Evolutionary conservation across 2,888 invertebrate genomes (phyloP), one percentile per base, ranked within the genome.

Genomic region (Camptogramma bilineatum): DNA sequence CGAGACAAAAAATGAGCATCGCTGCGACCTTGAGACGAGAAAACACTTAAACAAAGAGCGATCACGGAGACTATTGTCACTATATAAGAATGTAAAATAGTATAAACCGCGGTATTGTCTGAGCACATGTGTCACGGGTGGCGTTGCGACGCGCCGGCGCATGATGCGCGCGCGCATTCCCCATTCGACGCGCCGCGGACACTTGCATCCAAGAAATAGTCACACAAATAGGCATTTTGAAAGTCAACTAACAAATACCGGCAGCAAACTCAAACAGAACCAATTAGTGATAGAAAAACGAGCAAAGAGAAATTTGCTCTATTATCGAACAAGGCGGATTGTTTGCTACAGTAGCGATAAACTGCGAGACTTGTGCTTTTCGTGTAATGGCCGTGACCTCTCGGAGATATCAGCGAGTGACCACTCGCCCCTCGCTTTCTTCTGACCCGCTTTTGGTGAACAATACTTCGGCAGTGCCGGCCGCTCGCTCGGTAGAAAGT

Each of bases 361-460:
- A 78, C 76, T 47, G 52, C 71, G 73, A 71, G 74, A 73, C 75
- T 73, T 72, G 73, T 71, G 82, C 76, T 81, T 82, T 85, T 84
- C 80, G 81, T 78, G 81, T 84, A 84, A 84, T 84, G 90, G 80
- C 90, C 91, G 86, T 91, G 91, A 91, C 92, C 92, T 88, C 86
- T 86, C 84, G 84, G 88, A 88, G 91, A 90, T 89, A 88, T 85
- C 85, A 82, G 80, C 81, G 81, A 86, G 76, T 87, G 90, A 86
- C 89, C 88, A 82, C 82, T 82, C 81, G 83, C 84, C 84, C 84
- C 84, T 84, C 88, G 90, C 91, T 93, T 91, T 93, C 92, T 89
- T 91, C 83, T 93, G 92, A 91, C 92, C 92, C 88, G 87, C 91
- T 93, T 92, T 91, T 91, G 88, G 84, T 86, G 89, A 91, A 92